Evolutionary conservation across 2,113 vertebrate species (phyloP), one percentile per base, ranked within the genome.

Genomic region (Verasper variegatus): DNA sequence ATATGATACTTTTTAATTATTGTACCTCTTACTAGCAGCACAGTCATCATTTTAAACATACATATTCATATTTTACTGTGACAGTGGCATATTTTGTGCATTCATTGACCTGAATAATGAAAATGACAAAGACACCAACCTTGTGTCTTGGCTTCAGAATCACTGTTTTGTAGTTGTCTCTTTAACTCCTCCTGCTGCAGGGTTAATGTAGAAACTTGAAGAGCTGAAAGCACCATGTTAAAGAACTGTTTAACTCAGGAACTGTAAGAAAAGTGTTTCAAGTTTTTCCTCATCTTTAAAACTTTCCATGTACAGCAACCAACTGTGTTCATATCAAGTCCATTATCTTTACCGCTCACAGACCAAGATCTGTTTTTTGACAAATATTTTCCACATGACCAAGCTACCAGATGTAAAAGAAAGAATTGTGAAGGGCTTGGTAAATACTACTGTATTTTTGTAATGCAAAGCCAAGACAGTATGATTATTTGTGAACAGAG

Each of bases 171-270:
- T 0, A 77, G 65, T 45, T 81, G 75, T 31, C 2, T 64, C 14
- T 72, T 78, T 9, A 88, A 74, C 27, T 61, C 75, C 12, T 79
- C 69, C 23, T 83, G 20, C 26, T 89, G 77, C 12, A 27, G 5
- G 2, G 14, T 80, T 27, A 86, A 35, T 10, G 70, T 67, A 8
- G 83, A 86, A 72, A 91, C 7, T 20, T 86, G 71, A 60, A 91
- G 84, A 71, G 72, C 89, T 89, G 64, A 78, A 66, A 78, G 23
- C 49, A 58, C 12, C 26, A 64, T 3, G 55, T 58, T 5, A 24
- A 23, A 71, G 52, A 71, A 27, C 8, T 21, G 14, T 54, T 27
- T 1, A 18, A 66, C 18, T 8, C 2, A 24, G 51, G 3, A 45
- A 55, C 3, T 42, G 1, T 1, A 14, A 51, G 5, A 20, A 20